Evolutionary conservation across 30 jellyfish, hydroid and myxozoan species (phyloP), one percentile per base, ranked within the genome.

Genomic region (Chrysaora quinquecirrha): DNA sequence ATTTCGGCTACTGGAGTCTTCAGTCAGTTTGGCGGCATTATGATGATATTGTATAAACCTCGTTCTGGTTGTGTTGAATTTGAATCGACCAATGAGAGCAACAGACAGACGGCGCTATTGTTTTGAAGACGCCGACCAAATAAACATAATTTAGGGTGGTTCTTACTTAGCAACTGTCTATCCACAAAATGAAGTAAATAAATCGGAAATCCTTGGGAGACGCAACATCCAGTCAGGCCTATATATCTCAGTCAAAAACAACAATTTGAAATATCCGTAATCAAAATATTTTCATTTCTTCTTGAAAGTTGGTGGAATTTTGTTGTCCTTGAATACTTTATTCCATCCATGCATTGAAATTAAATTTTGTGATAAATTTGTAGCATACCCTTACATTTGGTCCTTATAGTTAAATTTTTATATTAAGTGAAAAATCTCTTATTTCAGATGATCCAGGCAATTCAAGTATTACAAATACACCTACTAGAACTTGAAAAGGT

Each of bases 401-500:
- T 14, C 14, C 14, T 38, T 38, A 14, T 38, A 38, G 54, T 38
- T 6, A 38, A 38, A 38, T 38, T 38, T 38, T 38, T 38, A 14
- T 38, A 38, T 3, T 38, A 38, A 34, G 14, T 3, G 14, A 3
- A 6, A 38, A 3, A 38, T 38, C 62, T 20, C 25, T 27, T 31
- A 31, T 35, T 61, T 21, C 80, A 86, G 96, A 88, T 86, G 38
- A 70, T 86, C 29, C 91, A 86, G 38, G 86, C 96, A 28, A 86
- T 86, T 35, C 90, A 86, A 64, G 96, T 86, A 47, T 85, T 86
- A 10, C 86, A 90, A 43, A 76, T 86, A 49, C 96, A 86, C 65
- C 76, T 86, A 2, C 86, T 86, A 0, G 96, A 86, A 49, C 50
- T 86, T 16, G 96, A 86, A 70, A 86, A 86, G 92, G 96, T 86